Evolutionary conservation across 2,888 invertebrate genomes (phyloP), one percentile per base, ranked within the genome.

Genomic region (Bellardia bayeri): DNA sequence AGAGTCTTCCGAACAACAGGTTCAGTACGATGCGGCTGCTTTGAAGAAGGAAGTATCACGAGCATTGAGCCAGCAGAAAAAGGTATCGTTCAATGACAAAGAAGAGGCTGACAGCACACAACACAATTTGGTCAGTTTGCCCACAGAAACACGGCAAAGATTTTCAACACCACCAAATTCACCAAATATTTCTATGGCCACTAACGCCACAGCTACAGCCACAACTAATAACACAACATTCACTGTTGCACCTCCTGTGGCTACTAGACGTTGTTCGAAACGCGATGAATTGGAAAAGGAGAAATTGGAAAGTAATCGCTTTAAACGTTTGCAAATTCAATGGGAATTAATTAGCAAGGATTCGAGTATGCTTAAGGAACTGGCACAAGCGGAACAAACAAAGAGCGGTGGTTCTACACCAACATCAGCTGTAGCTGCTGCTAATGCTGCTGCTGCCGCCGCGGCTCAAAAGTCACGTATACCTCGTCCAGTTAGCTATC

Each of bases 111-210:
- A 83, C n/a, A 51, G 49, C 16, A 69, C 78, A 5, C 85, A 72
- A 16, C 79, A 66, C 61, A 82, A 69, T 85, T 71, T 74, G 40
- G 51, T 14, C 0, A 88, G 89, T 40, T 74, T 89, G 76, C 88
- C 80, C 8, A 72, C 88, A 0, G 90, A 90, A 68, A 74, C 76
- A n/a, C 87, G 88, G 6, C 89, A 90, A 40, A 92, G 93, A 90
- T 94, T 95, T 85, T 94, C 95, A 61, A 96, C 96, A 86, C 96
- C 96, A 85, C 96, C 96, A 88, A 96, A 96, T 93, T 96, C 96
- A 63, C 96, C 96, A 69, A 96, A 96, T 93, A 96, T 96, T 89
- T 96, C 96, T 69, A 94, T 96, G 91, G 94, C 92, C 14, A 89
- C 85, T 30, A 87, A 89, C 23, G 88, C 89, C 54, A 89, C 89